Evolutionary conservation across 92 coral and sea anemone species (phyloP), one percentile per base, ranked within the genome.

Genomic region (Epizoanthus fatuus): DNA sequence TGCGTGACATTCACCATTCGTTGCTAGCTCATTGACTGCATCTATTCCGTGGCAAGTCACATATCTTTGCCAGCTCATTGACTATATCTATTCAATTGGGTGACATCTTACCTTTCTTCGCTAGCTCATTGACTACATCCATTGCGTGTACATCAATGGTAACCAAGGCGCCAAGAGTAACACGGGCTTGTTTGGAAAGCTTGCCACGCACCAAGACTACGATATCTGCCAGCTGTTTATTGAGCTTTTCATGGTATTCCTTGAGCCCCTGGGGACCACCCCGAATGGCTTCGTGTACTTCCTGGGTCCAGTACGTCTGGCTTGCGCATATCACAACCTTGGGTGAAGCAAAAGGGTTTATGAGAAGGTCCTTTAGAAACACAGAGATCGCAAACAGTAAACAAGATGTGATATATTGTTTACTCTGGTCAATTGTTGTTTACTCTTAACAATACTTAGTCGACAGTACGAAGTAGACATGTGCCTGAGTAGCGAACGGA

Each of bases 61-160:
- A 22, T 22, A 22, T 95, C 53, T 90, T 88, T 3, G 90, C 90
- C 85, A 97, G 91, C 44, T 97, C 98, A 37, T 95, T 91, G 6
- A 97, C 98, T 15, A 95, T 97, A 73, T 97, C 99, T 74, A 98
- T 97, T 5, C 32, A n/a, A n/a, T 22, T 22, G 25, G 25, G 25
- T 32, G 49, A 19, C 13, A 6, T 6, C 81, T 20, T 72, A 97
- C 99, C 98, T 93, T 93, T 95, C 53, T 90, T 90, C 3, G 91
- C 91, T 85, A 97, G 94, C 52, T 97, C 99, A 44, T 95, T 92
- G 10, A 97, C 99, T 17, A 97, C 99, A 73, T 97, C 99, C 81
- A 98, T 97, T 5, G 99, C 99, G 84, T 97, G 99, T 20, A 97
- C 99, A 86, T 97, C 99, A 73, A 97, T 97, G 53, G 98, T 96